Evolutionary conservation across 2,797 vertebrate species (phyloP).

Genomic region (Cetoscarus ocellatus): DNA sequence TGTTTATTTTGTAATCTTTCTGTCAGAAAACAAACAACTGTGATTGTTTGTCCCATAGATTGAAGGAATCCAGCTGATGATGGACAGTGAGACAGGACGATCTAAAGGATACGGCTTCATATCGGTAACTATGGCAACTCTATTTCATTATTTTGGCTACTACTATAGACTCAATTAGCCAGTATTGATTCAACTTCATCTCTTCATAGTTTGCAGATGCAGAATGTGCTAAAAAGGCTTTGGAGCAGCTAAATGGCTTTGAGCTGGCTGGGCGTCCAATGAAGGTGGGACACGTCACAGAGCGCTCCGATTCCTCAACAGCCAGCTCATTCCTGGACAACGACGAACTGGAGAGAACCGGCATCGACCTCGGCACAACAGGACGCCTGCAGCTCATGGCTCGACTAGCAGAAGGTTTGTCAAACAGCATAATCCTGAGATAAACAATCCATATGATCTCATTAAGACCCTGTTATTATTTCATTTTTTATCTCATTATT

Average conservation of each 20-base stretch:
- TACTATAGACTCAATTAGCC: too few species aligned
- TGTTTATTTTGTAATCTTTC: neutral
- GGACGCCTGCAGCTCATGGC: slow-evolving; percentile 98
- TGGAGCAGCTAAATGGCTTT: slow-evolving; percentile 98
- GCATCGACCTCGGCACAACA: slow-evolving; percentile 98
- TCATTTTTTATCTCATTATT: too few species aligned
- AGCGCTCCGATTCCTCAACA: slow-evolving; percentile 96
- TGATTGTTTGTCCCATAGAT: slow-evolving; percentile 82
- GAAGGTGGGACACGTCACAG: slow-evolving; percentile 98
- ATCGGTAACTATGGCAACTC: slow-evolving; percentile 85
- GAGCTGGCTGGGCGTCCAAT: slow-evolving; percentile 97
- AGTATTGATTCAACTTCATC: neutral
- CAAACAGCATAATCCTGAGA: too few species aligned
- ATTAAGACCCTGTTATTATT: too few species aligned
- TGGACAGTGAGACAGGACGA: slow-evolving; percentile 98
- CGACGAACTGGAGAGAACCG: slow-evolving; percentile 97
- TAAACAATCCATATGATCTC: too few species aligned
- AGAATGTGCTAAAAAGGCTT: slow-evolving; percentile 98
- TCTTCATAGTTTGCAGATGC: slow-evolving; percentile 94
- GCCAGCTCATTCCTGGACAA: slow-evolving; percentile 98
- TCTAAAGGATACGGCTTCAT: slow-evolving; percentile 99
- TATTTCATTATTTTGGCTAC: neutral
- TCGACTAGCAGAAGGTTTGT: slow-evolving; percentile 94
- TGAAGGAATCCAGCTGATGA: slow-evolving; percentile 99
- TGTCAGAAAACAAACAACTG: neutral